phyloP scores from a whole-genome alignment of 2,888 invertebrate genomes.

The Ethmia dodecea region DNA sequence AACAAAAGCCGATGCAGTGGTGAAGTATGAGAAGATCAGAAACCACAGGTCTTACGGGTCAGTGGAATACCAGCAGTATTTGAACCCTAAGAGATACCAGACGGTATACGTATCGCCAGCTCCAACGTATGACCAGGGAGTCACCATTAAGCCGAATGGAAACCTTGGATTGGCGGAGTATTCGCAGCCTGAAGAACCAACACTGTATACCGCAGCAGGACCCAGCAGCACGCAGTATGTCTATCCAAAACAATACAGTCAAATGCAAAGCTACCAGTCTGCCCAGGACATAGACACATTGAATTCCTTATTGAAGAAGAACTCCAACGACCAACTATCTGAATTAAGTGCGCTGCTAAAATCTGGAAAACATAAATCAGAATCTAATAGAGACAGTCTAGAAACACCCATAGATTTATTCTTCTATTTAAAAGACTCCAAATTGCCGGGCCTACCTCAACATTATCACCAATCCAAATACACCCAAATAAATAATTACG shows the following conservation, averaged over 20 bases:
- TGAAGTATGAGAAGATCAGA: constrained; percentile 29
- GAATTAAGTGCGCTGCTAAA: constrained; percentile 66
- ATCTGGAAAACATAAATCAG: constrained; percentile 20
- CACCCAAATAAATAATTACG: constrained; percentile 36
- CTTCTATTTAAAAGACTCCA: constrained; percentile 49
- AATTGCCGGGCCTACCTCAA: constrained; percentile 24
- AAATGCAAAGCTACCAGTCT: constrained; percentile 50
- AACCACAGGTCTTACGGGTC: constrained; percentile 65
- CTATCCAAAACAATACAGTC: constrained; percentile 49
- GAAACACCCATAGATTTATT: constrained; percentile 54
- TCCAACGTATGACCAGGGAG: constrained; percentile 52
- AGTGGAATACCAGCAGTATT: constrained; percentile 39
- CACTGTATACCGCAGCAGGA: constrained; percentile 42
- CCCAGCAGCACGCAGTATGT: constrained; percentile 44
- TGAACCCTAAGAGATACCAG: constrained; percentile 38
- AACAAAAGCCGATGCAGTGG: constrained; percentile 39
- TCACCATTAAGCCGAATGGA: constrained; percentile 61
- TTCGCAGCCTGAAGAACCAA: constrained; percentile 25
- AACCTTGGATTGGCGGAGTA: constrained; percentile 38
- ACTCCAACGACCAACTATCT: constrained; percentile 65
- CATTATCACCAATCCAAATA: constrained; percentile 35
- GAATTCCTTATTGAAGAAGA: constrained; percentile 63
- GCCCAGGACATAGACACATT: constrained; percentile 58
- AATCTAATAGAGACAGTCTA: constrained; percentile 29
- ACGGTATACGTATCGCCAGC: constrained; percentile 42